These are phyloP conservation scores for Platanista minor DNA, from an alignment of 2,113 vertebrate species.

Conservation along the genomic window DNA sequence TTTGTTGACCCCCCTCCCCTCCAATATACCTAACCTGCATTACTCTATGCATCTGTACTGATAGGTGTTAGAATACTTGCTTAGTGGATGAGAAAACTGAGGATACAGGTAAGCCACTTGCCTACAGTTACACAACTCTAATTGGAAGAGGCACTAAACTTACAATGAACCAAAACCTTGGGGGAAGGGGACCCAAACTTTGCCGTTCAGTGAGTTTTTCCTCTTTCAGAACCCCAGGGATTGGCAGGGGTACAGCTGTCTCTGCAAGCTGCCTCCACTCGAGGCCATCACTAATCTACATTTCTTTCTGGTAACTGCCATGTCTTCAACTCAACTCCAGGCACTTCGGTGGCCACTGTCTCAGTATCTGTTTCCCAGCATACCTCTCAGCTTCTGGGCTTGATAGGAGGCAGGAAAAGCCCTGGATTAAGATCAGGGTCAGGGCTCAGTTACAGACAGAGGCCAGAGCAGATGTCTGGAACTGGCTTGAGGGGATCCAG, in stretches of 20 bases:
- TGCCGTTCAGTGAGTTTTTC: background rate
- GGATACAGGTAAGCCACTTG: background rate
- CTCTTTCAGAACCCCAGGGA: background rate
- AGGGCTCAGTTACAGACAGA: background rate
- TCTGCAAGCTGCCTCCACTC: background rate
- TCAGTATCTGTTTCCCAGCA: background rate
- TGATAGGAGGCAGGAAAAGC: background rate
- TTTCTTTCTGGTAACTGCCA: background rate
- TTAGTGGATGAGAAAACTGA: constrained; percentile 6
- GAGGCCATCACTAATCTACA: background rate
- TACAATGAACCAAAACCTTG: background rate
- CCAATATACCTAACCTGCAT: background rate
- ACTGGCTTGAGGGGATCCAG: background rate
- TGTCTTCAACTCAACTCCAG: background rate
- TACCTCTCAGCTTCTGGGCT: background rate
- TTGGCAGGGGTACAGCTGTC: background rate
- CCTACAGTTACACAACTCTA: background rate
- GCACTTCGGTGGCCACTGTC: background rate
- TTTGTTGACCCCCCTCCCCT: background rate
- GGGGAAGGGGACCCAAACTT: background rate
- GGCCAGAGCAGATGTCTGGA: background rate
- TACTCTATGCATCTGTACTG: background rate
- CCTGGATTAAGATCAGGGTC: background rate
- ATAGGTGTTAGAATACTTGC: background rate
- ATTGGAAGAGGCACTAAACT: background rate